Evolutionary conservation across 2,113 vertebrate genomes (phyloP).

Genomic region (Coptodon rendalli): DNA sequence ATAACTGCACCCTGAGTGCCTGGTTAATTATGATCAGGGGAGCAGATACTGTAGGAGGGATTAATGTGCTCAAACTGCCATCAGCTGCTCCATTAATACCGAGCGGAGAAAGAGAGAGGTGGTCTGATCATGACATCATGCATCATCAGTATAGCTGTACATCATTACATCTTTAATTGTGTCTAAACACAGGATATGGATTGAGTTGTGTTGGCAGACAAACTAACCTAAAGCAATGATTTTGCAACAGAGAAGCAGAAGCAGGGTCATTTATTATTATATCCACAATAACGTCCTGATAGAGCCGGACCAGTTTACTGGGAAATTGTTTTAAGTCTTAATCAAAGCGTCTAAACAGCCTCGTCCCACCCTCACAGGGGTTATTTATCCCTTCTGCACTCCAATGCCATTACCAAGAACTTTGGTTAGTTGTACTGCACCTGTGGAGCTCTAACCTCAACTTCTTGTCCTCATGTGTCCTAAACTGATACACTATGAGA

Average conservation of each 20-base stretch:
- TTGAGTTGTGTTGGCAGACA: background rate
- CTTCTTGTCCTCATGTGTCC: background rate
- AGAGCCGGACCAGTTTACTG: background rate
- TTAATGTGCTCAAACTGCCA: conserved; percentile 41
- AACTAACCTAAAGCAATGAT: background rate
- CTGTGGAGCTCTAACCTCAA: background rate
- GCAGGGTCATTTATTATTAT: background rate
- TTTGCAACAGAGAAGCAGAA: background rate
- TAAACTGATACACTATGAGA: background rate
- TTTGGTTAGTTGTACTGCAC: background rate
- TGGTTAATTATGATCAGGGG: conserved; percentile 54
- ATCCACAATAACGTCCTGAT: background rate
- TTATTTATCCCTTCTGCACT: background rate
- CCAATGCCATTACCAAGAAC: background rate
- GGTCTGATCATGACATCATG: background rate
- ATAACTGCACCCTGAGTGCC: conserved; percentile 20
- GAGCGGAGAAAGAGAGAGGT: background rate
- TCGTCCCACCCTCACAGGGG: background rate
- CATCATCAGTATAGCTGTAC: background rate
- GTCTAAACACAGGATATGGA: background rate
- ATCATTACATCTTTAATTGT: background rate
- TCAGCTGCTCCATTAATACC: conserved; percentile 22
- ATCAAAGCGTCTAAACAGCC: background rate
- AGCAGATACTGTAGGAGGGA: conserved; percentile 47
- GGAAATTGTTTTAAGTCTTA: background rate